Conservation (phyloP, 2,888 invertebrate species). For the Drosophila mulleri region DNA sequence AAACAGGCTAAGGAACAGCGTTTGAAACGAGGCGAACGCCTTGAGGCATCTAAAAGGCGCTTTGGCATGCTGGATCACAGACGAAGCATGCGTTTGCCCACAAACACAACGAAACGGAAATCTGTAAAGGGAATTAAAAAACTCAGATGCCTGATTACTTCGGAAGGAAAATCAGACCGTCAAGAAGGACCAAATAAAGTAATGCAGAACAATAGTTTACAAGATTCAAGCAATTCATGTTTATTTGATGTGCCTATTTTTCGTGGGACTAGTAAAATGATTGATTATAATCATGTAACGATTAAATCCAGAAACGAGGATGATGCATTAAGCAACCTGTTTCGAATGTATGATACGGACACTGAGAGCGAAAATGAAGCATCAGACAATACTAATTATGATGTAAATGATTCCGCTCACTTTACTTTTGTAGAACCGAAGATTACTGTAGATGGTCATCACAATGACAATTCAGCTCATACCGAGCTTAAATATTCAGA, state of each 20-base stretch:
- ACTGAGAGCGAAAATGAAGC: slow-evolving; percentile 58
- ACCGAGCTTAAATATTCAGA: fast-evolving
- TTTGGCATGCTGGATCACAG: slow-evolving; percentile 85
- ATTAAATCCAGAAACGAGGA: slow-evolving; percentile 27
- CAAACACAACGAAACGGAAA: slow-evolving; percentile 16
- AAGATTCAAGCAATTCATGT: background rate
- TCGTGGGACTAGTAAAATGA: slow-evolving; percentile 71
- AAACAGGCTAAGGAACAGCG: slow-evolving; percentile 88
- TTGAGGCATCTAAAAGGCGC: slow-evolving; percentile 85
- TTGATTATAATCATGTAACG: slow-evolving; percentile 67
- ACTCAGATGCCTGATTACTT: background rate
- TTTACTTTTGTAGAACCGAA: background rate
- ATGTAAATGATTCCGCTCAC: background rate
- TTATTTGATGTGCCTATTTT: slow-evolving; percentile 58
- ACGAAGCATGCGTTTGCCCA: slow-evolving; percentile 60
- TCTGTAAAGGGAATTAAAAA: slow-evolving; percentile 19
- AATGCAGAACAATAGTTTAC: background rate
- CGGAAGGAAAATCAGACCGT: background rate
- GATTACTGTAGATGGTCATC: background rate
- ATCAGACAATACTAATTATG: background rate
- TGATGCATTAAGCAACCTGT: slow-evolving; percentile 64
- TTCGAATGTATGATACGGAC: slow-evolving; percentile 84
- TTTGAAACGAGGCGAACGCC: slow-evolving; percentile 90
- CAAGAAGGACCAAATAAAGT: background rate
- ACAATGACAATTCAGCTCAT: background rate